Conservation (phyloP, 1,140 invertebrate genomes). For the Nylanderia fulva region DNA sequence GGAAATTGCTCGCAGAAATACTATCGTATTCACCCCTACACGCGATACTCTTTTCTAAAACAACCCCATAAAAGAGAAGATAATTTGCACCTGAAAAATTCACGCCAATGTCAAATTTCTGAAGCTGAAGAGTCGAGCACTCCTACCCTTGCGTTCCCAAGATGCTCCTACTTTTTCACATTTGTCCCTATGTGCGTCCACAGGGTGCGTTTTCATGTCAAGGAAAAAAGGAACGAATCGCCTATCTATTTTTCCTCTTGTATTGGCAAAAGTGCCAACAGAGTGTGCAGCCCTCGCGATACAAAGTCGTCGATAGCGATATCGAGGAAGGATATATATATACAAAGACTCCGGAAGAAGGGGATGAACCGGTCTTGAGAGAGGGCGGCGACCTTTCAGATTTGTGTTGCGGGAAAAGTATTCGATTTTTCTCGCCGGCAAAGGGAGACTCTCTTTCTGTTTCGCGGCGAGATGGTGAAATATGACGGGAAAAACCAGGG, state of each 20-base stretch:
- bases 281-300: constrained; percentile 16
- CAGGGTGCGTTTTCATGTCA: neutral
- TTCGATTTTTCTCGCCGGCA: constrained; percentile 46
- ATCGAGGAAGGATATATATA: neutral
- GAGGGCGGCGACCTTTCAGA: constrained; percentile 28
- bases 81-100: constrained; percentile 34
- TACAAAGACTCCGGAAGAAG: neutral
- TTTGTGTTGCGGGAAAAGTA: constrained; percentile 42
- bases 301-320: constrained; percentile 37
- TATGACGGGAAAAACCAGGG: constrained; percentile 5
- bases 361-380: neutral
- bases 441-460: constrained; percentile 11
- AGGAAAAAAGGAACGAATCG: constrained; percentile 1
- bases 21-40: neutral
- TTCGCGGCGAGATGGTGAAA: neutral
- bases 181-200: neutral
- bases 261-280: constrained; percentile 30
- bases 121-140: constrained; percentile 15
- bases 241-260: neutral
- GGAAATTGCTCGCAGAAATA: neutral
- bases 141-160: neutral
- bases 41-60: neutral
- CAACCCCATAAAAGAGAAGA: neutral
- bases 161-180: constrained; percentile 11
- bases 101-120: constrained; percentile 13